Base-by-base conservation (phyloP, 2,113 vertebrate species). In the Epinephelus fuscoguttatus region DNA sequence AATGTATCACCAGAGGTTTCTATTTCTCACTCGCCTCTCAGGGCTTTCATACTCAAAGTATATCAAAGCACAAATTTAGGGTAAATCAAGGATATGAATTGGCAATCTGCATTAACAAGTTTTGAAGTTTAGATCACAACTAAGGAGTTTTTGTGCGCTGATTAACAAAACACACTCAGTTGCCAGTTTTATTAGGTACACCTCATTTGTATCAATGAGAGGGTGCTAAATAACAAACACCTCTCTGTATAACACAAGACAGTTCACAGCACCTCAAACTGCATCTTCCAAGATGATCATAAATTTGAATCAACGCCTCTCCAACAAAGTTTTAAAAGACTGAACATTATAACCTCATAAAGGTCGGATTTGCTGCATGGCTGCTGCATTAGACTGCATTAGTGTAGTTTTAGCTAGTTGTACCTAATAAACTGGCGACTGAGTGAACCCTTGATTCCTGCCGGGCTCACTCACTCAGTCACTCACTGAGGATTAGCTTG, bases 401-500 rank as follows among this genome's bases (percentile, higher is more conserved):
- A 15, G 13, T 53, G 60, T 66, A 62, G 55, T 67, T 70, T 62
- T n/a, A 70, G 60, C 74, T 59, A 7, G 42, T 19, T 59, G 12
- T 55, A 37, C 8, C 10, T 18, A 13, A 80, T 23, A 71, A 75
- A 45, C 52, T 64, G 17, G 59, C 18, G 53, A 56, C 52, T 64
- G 18, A n/a, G 50, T 70, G 23, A 27, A 52, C 23, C 6, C 19
- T 15, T 52, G 30, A 47, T 27, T 52, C 63, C 53, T 42, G 14
- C 53, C 79, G 14, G 69, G 56, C 76, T 59, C 23, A 66, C 64
- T 21, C 15, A 75, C 25, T 81, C 70, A 25, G 56, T 42, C 27
- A 30, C 25, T 63, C 66, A 61, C 50, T 80, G 27, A 10, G 14
- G 6, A n/a, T 66, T 10, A 56, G 10, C 2, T 5, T 30, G 57